Conservation (phyloP, 2,888 invertebrate species). For the Cylloceria caligata region DNA sequence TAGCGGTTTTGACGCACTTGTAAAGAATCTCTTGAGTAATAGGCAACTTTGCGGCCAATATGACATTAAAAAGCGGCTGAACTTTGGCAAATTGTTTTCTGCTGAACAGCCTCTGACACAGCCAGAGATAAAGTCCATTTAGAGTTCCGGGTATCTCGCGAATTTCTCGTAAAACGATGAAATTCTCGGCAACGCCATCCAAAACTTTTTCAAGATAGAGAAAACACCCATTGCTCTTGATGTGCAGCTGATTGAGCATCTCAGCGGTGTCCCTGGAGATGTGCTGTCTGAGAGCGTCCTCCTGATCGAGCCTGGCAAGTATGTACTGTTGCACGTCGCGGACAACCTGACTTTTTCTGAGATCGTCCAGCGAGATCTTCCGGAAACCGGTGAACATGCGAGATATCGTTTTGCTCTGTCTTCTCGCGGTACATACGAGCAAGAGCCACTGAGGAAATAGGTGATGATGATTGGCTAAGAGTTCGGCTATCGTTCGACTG, state of each 20-base stretch:
- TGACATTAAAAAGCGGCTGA: slow-evolving; percentile 93
- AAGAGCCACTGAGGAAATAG: slow-evolving; percentile 97
- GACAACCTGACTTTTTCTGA: slow-evolving; percentile 95
- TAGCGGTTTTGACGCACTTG: slow-evolving; percentile 92
- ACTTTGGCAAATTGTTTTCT: slow-evolving; percentile 94
- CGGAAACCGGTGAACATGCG: slow-evolving; percentile 95
- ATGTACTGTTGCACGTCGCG: slow-evolving; percentile 98
- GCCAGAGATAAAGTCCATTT: slow-evolving; percentile 97
- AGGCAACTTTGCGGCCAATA: slow-evolving; percentile 94
- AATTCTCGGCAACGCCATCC: slow-evolving; percentile 97
- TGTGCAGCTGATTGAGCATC: slow-evolving; percentile 96
- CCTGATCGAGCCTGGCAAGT: slow-evolving; percentile 94
- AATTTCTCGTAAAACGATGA: slow-evolving; percentile 95
- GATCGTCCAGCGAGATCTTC: slow-evolving; percentile 96
- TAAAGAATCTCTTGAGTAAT: slow-evolving; percentile 93
- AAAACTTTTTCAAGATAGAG: slow-evolving; percentile 94
- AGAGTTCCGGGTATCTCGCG: slow-evolving; percentile 97
- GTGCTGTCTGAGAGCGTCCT: slow-evolving; percentile 94
- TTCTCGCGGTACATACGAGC: slow-evolving; percentile 94
- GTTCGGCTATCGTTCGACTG: slow-evolving; percentile 90
- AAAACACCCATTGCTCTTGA: slow-evolving; percentile 97
- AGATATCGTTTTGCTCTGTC: slow-evolving; percentile 92
- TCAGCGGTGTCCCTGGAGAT: slow-evolving; percentile 97
- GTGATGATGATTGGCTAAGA: slow-evolving; percentile 95
- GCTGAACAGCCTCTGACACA: slow-evolving; percentile 96